A percentile compares a stretch with the other conserved stretches of the same genome.
These are phyloP conservation scores for Andrena cerasifolii DNA, from an alignment of 1,140 invertebrate species.

Conservation along the genomic window DNA sequence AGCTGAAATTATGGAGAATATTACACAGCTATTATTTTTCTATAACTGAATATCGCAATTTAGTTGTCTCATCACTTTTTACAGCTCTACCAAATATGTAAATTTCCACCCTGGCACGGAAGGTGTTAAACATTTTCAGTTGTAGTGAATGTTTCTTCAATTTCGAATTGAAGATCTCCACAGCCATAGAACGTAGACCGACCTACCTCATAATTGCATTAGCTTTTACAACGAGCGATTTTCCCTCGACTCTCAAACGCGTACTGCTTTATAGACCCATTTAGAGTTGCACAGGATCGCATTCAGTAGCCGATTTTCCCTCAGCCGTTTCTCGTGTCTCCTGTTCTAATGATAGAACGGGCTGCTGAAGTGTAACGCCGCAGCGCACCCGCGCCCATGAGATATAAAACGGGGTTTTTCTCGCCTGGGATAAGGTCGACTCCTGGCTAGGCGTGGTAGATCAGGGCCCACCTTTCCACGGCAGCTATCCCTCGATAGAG, in stretches of 20 bases:
- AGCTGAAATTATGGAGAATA: too few relatives aligned
- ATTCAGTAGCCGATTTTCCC: constrained; percentile 3
- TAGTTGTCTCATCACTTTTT: too few relatives aligned
- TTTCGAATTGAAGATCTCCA: too few relatives aligned
- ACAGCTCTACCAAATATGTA: too few relatives aligned
- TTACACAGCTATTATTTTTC: too few relatives aligned
- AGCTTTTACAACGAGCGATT: background rate
- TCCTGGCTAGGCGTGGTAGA: constrained; percentile 52
- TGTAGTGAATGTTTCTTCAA: too few relatives aligned
- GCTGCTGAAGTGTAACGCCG: constrained; percentile 1
- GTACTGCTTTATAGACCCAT: background rate
- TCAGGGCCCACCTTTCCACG: constrained; percentile 46
- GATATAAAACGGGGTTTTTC: constrained; percentile 52
- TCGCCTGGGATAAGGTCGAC: constrained; percentile 33
- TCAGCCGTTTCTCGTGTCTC: background rate
- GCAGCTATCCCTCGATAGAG: constrained; percentile 21
- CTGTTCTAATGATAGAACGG: constrained; percentile 9
- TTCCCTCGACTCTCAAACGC: background rate
- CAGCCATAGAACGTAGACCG: too few relatives aligned
- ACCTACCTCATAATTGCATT: too few relatives aligned
- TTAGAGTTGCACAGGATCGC: constrained; percentile 5
- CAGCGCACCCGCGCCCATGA: constrained; percentile 25
- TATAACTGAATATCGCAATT: too few relatives aligned
- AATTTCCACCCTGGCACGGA: too few relatives aligned
- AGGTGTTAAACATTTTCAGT: too few relatives aligned